These are phyloP conservation scores for Sylvicola cinctus DNA, from an alignment of 2,888 invertebrate genomes.

Conservation along the genomic window DNA sequence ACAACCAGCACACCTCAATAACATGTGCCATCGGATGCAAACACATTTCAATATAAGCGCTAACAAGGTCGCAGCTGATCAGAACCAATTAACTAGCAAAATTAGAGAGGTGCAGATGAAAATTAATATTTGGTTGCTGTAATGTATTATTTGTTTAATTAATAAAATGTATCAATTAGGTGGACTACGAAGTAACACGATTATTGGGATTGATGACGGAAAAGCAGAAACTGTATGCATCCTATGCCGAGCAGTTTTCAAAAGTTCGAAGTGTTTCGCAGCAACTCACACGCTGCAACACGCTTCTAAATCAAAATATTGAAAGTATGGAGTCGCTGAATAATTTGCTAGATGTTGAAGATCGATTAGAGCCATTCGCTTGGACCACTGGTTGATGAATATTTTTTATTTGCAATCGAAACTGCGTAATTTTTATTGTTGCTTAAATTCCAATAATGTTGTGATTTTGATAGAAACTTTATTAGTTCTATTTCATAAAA, in stretches of 20 bases:
- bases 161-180: conserved; percentile 23
- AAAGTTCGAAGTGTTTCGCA: conserved; percentile 67
- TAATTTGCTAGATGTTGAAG: conserved; percentile 56
- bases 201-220: conserved; percentile 52
- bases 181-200: conserved; percentile 49
- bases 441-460: too few relatives aligned
- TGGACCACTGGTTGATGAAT: conserved; percentile 48
- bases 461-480: too few relatives aligned
- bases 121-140: conserved; percentile 1
- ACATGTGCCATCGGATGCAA: conserved; percentile 62
- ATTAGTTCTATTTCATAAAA: too few relatives aligned
- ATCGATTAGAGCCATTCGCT: conserved; percentile 70
- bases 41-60: conserved; percentile 68
- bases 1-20: conserved; percentile 40
- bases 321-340: conserved; percentile 75
- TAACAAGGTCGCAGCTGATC: conserved; percentile 59
- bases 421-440: too few relatives aligned
- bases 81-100: conserved; percentile 47
- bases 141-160: background rate
- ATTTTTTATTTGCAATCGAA: too few relatives aligned
- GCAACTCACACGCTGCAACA: conserved; percentile 62
- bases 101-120: conserved; percentile 53
- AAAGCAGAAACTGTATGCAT: conserved; percentile 62
- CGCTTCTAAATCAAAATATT: conserved; percentile 60
- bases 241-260: conserved; percentile 67